Evolutionary conservation across 2,888 invertebrate species (phyloP), one percentile per base, ranked within the genome.

Genomic region (Phytoseiulus persimilis): DNA sequence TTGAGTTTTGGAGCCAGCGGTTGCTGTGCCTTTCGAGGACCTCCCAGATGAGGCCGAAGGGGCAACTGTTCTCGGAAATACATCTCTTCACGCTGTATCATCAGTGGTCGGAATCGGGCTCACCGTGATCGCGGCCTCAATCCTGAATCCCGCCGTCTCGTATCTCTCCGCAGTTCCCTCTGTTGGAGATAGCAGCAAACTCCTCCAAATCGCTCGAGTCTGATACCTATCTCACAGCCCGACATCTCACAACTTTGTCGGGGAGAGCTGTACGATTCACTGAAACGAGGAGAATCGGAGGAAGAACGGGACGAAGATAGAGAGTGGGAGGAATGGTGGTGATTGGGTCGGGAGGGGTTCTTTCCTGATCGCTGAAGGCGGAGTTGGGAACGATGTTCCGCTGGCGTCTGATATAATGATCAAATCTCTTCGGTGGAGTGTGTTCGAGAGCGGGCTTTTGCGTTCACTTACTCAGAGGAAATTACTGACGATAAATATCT

Each of bases 391-490:
- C 65, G 65, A 65, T 23, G 18, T 23, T 65, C 65, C 28, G 39
- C 65, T 28, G 65, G 23, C 65, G 65, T 65, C 65, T 65, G 65
- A 65, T 65, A 65, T 65, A 65, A 65, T 65, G 65, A 65, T 39
- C 39, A 39, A 39, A 39, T 65, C 65, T 65, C 65, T 3, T 23
- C 65, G 65, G 65, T 18, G 65, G 65, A 65, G 65, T 65, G 65
- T 39, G 39, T 39, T 39, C 39, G 39, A 3, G 5, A 39, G 39
- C 39, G 9, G 39, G 9, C 65, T 65, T 28, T 65, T 23, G 65
- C 65, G 65, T 65, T 65, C 65, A 65, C 65, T 65, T 65, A 65
- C 65, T 65, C 65, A 65, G 65, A 65, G 65, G 65, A 65, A 65
- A 65, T 65, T 65, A 65, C 65, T 65, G 65, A 65, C 65, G 65